phyloP scores from a whole-genome alignment of 1,140 invertebrate species.

The Macrobrachium rosenbergii region DNA sequence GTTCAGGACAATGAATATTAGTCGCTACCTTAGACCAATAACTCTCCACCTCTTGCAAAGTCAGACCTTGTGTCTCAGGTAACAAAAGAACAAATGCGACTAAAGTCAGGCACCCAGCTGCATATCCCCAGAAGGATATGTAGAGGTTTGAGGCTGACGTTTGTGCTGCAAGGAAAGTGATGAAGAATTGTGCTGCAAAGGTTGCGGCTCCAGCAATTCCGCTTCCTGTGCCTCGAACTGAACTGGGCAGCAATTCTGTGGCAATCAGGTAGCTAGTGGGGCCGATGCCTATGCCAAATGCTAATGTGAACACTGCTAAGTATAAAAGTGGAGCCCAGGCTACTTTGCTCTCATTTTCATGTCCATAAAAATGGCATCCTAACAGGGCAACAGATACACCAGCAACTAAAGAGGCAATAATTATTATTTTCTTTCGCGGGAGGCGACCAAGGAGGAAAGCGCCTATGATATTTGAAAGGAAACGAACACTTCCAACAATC shows the following conservation, averaged over 20 bases:
- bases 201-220: slow-evolving; percentile 20
- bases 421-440: slow-evolving; percentile 6
- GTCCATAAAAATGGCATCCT: slow-evolving; percentile 25
- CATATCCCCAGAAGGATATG: slow-evolving; percentile 34
- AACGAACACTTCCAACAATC: slow-evolving; percentile 21
- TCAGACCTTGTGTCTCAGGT: slow-evolving; percentile 30
- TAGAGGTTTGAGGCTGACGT: neutral
- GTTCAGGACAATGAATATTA: neutral
- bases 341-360: neutral
- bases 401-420: slow-evolving; percentile 6
- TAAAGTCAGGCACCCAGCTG: slow-evolving; percentile 30
- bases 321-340: slow-evolving; percentile 28
- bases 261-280: slow-evolving; percentile 35
- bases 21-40: slow-evolving; percentile 15
- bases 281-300: slow-evolving; percentile 48
- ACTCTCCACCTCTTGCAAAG: slow-evolving; percentile 34
- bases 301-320: slow-evolving; percentile 35
- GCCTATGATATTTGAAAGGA: slow-evolving; percentile 24
- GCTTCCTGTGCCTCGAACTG: slow-evolving; percentile 33
- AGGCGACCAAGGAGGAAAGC: slow-evolving; percentile 25
- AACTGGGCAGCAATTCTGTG: slow-evolving; percentile 44
- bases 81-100: slow-evolving; percentile 28
- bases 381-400: slow-evolving; percentile 15
- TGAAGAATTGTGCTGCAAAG: slow-evolving; percentile 23
- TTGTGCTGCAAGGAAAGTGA: slow-evolving; percentile 25